Evolutionary conservation across 1,140 invertebrate genomes (phyloP).

Genomic region (Drosophila serrata): DNA sequence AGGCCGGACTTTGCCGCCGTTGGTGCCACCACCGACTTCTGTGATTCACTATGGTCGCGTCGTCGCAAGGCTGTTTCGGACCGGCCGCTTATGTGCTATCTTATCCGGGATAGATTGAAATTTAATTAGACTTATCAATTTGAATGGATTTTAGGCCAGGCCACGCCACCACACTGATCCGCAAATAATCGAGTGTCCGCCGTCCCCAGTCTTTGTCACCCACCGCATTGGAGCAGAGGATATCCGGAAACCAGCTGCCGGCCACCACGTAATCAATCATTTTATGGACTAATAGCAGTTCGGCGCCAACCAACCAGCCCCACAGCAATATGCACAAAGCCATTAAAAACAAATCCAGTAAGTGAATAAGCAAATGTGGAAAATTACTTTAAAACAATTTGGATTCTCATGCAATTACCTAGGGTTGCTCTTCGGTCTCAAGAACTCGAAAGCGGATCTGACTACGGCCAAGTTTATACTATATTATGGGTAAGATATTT

Average conservation of each 20-base stretch:
- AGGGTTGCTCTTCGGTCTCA: conserved; percentile 75
- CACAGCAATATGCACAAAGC: conserved; percentile 70
- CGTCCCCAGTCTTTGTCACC: conserved; percentile 31
- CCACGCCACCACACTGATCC: conserved; percentile 24
- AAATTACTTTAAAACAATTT: conserved; percentile 17
- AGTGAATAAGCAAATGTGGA: conserved; percentile 36
- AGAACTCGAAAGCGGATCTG: conserved; percentile 63
- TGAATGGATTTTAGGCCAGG: conserved; percentile 34
- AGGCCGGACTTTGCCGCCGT: conserved; percentile 33
- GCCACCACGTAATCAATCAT: conserved; percentile 42
- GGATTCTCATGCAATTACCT: neutral
- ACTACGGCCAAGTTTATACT: conserved; percentile 75
- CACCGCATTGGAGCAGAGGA: conserved; percentile 41
- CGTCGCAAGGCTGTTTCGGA: conserved; percentile 26
- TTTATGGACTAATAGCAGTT: conserved; percentile 43
- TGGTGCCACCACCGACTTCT: conserved; percentile 17
- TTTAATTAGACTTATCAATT: conserved; percentile 56
- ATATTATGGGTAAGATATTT: conserved; percentile 65
- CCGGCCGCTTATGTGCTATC: conserved; percentile 19
- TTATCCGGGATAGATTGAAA: conserved; percentile 43
- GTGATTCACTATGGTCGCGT: conserved; percentile 34
- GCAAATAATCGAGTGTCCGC: conserved; percentile 26
- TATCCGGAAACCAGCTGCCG: conserved; percentile 37
- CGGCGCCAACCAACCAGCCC: conserved; percentile 4
- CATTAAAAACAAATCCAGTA: conserved; percentile 77